Conservation (phyloP, 2,888 invertebrate genomes). For the Pachydiplax longipennis region DNA sequence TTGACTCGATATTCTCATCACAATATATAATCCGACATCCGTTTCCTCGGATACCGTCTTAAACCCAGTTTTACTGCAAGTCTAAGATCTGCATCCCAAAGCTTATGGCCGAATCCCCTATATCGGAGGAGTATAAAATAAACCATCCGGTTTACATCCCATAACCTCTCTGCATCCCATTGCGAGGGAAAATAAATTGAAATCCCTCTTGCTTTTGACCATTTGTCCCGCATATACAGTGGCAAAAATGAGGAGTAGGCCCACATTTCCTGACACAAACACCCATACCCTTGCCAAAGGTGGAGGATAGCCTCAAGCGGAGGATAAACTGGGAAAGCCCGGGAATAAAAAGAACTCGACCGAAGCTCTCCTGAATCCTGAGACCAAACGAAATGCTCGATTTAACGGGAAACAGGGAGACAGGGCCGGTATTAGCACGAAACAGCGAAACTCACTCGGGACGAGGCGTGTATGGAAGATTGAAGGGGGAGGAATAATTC, state of each 20-base stretch:
- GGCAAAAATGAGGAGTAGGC: neutral
- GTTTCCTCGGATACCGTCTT: no score
- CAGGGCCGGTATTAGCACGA: slow-evolving; percentile 1
- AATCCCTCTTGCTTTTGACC: neutral
- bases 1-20: no score
- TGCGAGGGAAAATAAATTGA: neutral
- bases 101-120: no score
- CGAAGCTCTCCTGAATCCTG: neutral
- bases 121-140: neutral
- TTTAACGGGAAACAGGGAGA: slow-evolving; percentile 25
- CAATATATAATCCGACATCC: no score
- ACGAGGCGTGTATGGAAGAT: slow-evolving; percentile 7
- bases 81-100: no score
- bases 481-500: slow-evolving; percentile 8
- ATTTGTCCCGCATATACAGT: neutral
- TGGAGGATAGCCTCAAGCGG: neutral
- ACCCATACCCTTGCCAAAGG: neutral
- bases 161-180: neutral
- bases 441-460: slow-evolving; percentile 27
- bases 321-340: neutral
- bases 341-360: neutral
- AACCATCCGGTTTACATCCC: neutral
- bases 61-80: no score
- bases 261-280: neutral
- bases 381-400: slow-evolving; percentile 34